phyloP scores from a whole-genome alignment of 1,140 invertebrate genomes.

The Eciton burchellii region DNA sequence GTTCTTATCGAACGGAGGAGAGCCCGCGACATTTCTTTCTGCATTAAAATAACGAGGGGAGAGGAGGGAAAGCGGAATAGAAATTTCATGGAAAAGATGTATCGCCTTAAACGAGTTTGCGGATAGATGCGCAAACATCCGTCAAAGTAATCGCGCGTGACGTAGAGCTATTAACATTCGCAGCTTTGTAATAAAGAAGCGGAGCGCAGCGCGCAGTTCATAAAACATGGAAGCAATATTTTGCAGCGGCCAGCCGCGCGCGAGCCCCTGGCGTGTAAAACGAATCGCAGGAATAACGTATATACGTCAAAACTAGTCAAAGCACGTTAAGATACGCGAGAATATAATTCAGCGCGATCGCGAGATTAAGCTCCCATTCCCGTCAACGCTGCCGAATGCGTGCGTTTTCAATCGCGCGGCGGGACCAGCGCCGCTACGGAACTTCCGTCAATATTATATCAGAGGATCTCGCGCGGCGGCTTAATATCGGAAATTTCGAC shows the following conservation, averaged over 20 bases:
- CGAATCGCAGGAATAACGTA: slow-evolving; percentile 12
- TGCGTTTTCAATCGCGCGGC: background rate
- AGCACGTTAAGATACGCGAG: background rate
- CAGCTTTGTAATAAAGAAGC: slow-evolving; percentile 17
- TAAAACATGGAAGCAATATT: slow-evolving; percentile 30
- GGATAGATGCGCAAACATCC: background rate
- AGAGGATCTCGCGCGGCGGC: background rate
- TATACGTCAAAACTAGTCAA: background rate
- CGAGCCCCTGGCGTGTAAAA: background rate
- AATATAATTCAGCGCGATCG: slow-evolving; percentile 5
- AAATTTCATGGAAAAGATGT: background rate
- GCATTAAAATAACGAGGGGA: no score
- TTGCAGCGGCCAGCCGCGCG: background rate
- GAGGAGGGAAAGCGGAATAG: background rate
- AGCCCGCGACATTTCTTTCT: no score
- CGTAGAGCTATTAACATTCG: slow-evolving; percentile 7
- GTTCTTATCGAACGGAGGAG: no score
- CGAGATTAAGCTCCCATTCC: background rate
- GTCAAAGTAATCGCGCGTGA: slow-evolving; percentile 10
- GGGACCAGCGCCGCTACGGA: background rate
- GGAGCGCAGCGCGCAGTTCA: background rate
- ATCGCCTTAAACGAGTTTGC: background rate
- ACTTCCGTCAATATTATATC: slow-evolving; percentile 24
- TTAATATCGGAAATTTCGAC: slow-evolving; percentile 25
- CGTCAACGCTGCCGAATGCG: slow-evolving; percentile 5